Evolutionary conservation across 92 coral and sea anemone species (phyloP).

Genomic region (Actinostola sp.): DNA sequence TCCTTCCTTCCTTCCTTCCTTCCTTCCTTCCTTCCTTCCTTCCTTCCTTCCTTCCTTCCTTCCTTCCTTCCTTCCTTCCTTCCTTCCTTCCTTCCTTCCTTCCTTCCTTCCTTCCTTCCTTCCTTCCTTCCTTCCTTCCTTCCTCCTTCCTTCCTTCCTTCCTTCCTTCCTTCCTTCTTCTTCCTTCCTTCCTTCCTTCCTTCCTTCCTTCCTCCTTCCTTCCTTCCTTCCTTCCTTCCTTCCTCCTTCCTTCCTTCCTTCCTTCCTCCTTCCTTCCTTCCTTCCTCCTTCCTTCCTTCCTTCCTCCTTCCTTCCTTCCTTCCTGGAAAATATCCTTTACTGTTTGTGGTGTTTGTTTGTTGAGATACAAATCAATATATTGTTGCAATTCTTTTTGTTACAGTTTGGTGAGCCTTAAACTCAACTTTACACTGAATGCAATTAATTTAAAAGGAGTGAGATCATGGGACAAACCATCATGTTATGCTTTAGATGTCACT

Average conservation of each 20-base stretch:
- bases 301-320: too few relatives aligned
- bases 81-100: neutral
- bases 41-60: neutral
- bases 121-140: neutral
- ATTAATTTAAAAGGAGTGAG: slow-evolving; percentile 79
- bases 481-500: slow-evolving; percentile 62
- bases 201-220: neutral
- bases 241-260: too few relatives aligned
- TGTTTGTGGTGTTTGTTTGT: neutral
- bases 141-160: neutral
- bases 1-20: neutral
- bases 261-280: too few relatives aligned
- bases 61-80: neutral
- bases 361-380: neutral
- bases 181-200: neutral
- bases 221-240: too few relatives aligned
- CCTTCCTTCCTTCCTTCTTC: neutral
- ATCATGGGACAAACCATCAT: slow-evolving; percentile 83
- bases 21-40: neutral
- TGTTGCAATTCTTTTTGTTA: slow-evolving; percentile 10
- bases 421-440: slow-evolving; percentile 64
- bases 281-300: too few relatives aligned
- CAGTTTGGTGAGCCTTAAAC: slow-evolving; percentile 66
- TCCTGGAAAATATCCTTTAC: too few relatives aligned
- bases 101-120: neutral